Evolutionary conservation across 2,113 vertebrate genomes (phyloP).

Genomic region (Actinemys pallida): DNA sequence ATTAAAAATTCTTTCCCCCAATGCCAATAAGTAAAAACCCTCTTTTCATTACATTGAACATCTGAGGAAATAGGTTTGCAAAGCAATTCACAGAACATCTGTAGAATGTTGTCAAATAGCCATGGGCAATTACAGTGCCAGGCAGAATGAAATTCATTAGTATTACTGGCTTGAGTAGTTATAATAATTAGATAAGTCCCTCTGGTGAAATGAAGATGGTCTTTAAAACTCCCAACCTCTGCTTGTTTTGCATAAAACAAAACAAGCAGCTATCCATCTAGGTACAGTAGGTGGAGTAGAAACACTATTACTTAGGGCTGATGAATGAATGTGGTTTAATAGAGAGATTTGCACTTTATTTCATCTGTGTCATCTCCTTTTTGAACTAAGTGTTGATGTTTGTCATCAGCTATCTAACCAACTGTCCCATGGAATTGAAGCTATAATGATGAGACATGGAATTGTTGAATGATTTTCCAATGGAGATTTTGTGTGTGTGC

Average conservation of each 20-base stretch:
- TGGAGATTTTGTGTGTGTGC: too few species aligned
- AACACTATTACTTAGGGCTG: neutral
- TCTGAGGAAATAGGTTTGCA: neutral
- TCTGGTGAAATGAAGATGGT: neutral
- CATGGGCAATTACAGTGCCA: neutral
- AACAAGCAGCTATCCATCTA: accelerated
- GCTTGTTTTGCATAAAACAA: neutral
- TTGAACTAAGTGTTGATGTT: neutral
- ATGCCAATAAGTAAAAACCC: conserved; percentile 12
- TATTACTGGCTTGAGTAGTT: conserved; percentile 15
- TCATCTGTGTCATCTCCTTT: neutral
- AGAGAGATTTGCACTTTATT: neutral
- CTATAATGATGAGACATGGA: neutral
- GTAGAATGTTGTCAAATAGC: conserved; percentile 19
- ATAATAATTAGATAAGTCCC: conserved; percentile 47
- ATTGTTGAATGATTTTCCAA: neutral
- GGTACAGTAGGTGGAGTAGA: neutral
- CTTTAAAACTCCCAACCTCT: neutral
- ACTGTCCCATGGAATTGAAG: neutral
- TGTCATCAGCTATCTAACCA: neutral
- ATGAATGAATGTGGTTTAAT: neutral
- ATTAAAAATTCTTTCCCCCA: conserved; percentile 28
- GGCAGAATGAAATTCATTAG: conserved; percentile 42
- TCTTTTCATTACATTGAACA: conserved; percentile 2
- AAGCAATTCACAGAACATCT: conserved; percentile 44